These are phyloP conservation scores for Drosophila barbarae DNA, from an alignment of 2,888 invertebrate genomes.

Conservation along the genomic window DNA sequence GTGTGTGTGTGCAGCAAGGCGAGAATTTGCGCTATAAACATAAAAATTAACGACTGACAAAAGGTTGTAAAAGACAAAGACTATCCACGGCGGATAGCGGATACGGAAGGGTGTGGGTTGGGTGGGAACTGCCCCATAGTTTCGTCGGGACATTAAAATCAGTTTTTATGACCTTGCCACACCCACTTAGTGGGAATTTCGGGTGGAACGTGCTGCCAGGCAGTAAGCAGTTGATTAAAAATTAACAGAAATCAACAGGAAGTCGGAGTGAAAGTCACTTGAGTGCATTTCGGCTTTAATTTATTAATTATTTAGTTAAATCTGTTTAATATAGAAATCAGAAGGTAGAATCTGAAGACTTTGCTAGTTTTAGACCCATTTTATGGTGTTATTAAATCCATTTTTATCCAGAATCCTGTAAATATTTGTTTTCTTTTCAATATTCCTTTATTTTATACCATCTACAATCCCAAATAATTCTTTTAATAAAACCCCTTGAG, in stretches of 20 bases:
- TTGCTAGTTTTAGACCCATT: neutral
- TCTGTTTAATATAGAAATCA: neutral
- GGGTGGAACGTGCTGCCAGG: conserved; percentile 34
- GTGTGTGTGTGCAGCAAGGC: conserved; percentile 71
- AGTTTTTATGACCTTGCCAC: conserved; percentile 69
- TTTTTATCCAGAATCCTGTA: neutral
- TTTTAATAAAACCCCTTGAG: neutral
- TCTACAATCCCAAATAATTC: neutral
- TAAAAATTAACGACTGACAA: conserved; percentile 77
- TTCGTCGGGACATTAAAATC: conserved; percentile 73
- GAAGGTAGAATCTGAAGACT: too few species aligned
- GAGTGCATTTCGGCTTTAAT: neutral
- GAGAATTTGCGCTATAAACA: conserved; percentile 74
- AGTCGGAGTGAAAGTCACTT: neutral
- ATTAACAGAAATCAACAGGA: conserved; percentile 49
- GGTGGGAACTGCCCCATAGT: conserved; percentile 36
- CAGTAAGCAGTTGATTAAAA: conserved; percentile 58
- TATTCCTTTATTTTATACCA: neutral
- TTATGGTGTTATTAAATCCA: accelerated
- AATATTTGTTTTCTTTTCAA: neutral
- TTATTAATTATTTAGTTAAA: neutral
- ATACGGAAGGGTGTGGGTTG: neutral
- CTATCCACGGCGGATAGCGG: conserved; percentile 6
- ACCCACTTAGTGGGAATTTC: conserved; percentile 50
- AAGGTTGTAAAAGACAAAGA: conserved; percentile 76